Base-by-base conservation (phyloP, 1,140 invertebrate species). In the Aricia agestis region DNA sequence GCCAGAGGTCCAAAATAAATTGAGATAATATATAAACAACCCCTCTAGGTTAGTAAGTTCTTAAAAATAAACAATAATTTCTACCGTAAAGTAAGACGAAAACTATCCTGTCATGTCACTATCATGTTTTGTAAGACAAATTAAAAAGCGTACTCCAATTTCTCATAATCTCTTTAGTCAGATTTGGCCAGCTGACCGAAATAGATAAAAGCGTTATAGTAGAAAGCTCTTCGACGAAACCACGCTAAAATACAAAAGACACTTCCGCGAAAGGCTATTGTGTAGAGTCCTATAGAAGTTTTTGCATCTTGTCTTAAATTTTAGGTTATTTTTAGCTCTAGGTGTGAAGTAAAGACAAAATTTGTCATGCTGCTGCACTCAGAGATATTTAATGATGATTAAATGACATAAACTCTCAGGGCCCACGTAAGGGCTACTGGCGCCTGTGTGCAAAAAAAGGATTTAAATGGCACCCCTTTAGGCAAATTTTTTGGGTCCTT, bases 241-340 rank as follows among this genome's bases (percentile, higher is more conserved):
- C 25, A 5, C 59, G 59, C 66, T 42, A 67, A 41, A 67, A 67
- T 41, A 67, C 41, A 67, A 41, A 36, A 67, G 41, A n/a, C 65
- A n/a, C 65, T 69, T 59, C 66, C 7, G 10, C 17, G 59, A 63
- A 63, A 2, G 18, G 19, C 59, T 25, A 25, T 63, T 63, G 17
- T 63, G 68, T 32, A 69, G 59, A 36, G 9, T 52, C 45, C 45
- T 52, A 52, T 52, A 52, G 45, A 31, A n/a, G 59, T 67, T 63
- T 59, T 63, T 63, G 18, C 17, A 63, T 63, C 13, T 52, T 52
- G 45, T 52, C 6, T 52, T 67, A 67, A 42, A 45, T 42, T 67
- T 45, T 67, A 18, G 19, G 18, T 67, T 67, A 57, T 52, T 45
- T 61, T 42, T 63, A 61, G 41, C 52, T 66, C 6, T 52, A 52